These are phyloP conservation scores for Brachyalestes nurse DNA, from an alignment of 2,797 vertebrate genomes.

Conservation along the genomic window DNA sequence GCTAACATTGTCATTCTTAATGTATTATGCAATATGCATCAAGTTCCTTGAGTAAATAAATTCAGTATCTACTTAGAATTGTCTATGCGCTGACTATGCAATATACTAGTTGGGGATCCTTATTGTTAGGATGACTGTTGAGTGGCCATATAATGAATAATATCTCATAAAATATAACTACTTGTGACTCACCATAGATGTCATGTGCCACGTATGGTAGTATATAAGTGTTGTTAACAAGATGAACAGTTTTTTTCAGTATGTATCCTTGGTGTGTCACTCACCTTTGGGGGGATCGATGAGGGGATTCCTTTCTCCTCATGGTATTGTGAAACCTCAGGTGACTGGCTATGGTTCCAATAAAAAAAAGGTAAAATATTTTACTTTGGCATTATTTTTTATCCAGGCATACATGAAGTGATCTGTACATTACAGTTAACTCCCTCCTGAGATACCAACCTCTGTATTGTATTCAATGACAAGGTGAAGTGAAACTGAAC, in stretches of 20 bases:
- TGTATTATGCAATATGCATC: neutral
- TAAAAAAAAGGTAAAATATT: neutral
- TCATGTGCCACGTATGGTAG: neutral
- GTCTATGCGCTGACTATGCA: constrained; percentile 2
- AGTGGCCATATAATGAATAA: neutral
- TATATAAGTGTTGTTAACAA: neutral
- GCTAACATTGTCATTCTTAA: neutral
- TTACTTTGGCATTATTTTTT: neutral
- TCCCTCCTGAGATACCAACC: neutral
- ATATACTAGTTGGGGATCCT: neutral
- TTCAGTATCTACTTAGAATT: constrained; percentile 5
- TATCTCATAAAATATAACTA: neutral
- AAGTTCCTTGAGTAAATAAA: constrained; percentile 17
- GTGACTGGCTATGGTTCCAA: neutral
- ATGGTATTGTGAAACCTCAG: neutral
- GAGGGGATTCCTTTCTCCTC: constrained; percentile 1
- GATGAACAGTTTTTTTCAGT: neutral
- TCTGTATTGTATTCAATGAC: neutral
- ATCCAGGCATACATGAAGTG: neutral
- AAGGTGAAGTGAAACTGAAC: neutral
- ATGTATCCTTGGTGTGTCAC: neutral
- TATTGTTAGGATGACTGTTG: neutral
- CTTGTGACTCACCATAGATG: neutral
- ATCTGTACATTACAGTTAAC: neutral
- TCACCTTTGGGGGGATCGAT: neutral